Conservation (phyloP, 2,113 vertebrate species). For the Chrysochloris asiatica region DNA sequence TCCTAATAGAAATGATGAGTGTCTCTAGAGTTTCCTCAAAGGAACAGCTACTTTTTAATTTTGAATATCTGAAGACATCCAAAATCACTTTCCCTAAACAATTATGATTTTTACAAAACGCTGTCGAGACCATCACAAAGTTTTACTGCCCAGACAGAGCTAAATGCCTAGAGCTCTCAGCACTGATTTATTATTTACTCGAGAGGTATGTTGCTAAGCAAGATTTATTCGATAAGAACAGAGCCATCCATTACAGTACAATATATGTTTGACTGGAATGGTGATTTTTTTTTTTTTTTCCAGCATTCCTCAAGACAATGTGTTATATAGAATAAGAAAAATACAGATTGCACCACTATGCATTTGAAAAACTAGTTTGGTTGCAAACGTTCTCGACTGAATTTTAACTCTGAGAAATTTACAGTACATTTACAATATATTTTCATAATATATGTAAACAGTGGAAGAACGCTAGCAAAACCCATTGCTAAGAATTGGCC, state of each 20-base stretch:
- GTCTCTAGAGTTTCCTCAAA: constrained; percentile 78
- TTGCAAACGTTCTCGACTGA: constrained; percentile 21
- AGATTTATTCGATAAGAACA: constrained; percentile 74
- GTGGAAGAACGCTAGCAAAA: not conserved
- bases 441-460: constrained; percentile 22
- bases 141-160: constrained; percentile 73
- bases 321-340: constrained; percentile 10
- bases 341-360: not conserved
- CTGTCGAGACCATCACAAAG: constrained; percentile 69
- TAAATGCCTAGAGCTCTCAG: constrained; percentile 58
- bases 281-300: not conserved
- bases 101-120: constrained; percentile 85
- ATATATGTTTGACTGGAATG: constrained; percentile 1
- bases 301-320: not conserved
- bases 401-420: constrained; percentile 49
- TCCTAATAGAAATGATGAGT: constrained; percentile 80
- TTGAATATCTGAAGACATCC: constrained; percentile 84
- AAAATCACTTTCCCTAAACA: constrained; percentile 86
- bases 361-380: not conserved
- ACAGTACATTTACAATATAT: constrained; percentile 8
- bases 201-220: constrained; percentile 75
- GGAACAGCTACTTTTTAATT: constrained; percentile 84
- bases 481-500: not conserved
- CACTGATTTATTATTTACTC: constrained; percentile 72
- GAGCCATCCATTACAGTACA: constrained; percentile 53